Base-by-base conservation (phyloP, 1,140 invertebrate genomes). In the Hylaeus volcanicus region DNA sequence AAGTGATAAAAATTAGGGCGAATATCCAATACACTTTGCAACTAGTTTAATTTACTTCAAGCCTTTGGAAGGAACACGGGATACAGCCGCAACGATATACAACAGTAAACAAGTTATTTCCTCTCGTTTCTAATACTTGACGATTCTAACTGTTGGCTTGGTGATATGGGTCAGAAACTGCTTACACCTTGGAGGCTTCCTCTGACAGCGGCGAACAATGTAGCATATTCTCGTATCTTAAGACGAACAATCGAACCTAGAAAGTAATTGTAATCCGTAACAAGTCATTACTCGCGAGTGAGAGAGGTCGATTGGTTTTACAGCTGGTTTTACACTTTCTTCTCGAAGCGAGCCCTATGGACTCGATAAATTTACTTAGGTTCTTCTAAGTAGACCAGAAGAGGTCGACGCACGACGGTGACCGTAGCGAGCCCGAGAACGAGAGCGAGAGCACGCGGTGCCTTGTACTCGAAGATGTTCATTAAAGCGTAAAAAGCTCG, bases 401-500 rank as follows among this genome's bases (percentile, higher is more conserved):
- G 68, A 76, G 85, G 85, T 86, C 85, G 85, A 83, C 70, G 85
- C 45, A 80, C 81, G 73, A 69, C 56, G 63, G 74, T 86, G 83
- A 86, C 83, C 85, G 85, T 75, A 68, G 41, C 11, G 70, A 37
- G 55, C 11, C 26, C 26, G 26, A 26, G 26, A 15, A 56, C 60
- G 79, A 43, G 41, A 43, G 41, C 55, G 26, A 58, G 37, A 71
- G 55, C 45, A 15, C 74, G 26, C 37, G 3, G 11, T 64, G 9
- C 14, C 15, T 45, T 43, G 43, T 53, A 26, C 26, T 65, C n/a
- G 14, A 15, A 53, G 63, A 43, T 45, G 64, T 14, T 64, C 41
- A 60, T 37, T 61, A 61, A 68, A 14, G 39, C 53, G 64, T 61
- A 53, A 81, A 80, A 85, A 82, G 72, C 70, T 64, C 48, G 43